These are phyloP conservation scores for Apostichopus leukothele DNA, from an alignment of 53 echinoderm and acorn worm species.

Conservation along the genomic window DNA sequence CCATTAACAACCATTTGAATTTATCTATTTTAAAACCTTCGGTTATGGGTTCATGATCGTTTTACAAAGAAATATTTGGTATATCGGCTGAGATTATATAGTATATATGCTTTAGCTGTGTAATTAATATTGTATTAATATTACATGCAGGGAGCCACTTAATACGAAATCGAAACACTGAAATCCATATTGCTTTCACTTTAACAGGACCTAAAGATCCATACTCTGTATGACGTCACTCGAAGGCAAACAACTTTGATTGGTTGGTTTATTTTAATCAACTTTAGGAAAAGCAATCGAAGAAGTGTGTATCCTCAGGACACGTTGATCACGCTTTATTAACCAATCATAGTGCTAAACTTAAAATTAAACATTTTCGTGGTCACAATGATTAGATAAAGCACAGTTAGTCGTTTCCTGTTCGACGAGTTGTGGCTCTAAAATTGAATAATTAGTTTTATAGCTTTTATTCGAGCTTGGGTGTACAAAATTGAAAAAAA, in stretches of 20 bases:
- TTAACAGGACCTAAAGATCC: background rate
- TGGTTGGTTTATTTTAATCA: background rate
- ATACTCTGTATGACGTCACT: background rate
- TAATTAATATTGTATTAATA: no score
- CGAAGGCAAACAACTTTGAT: background rate
- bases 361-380: background rate
- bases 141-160: no score
- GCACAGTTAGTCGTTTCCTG: background rate
- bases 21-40: no score
- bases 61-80: no score
- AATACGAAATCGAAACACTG: no score
- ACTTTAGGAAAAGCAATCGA: background rate
- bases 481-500: background rate
- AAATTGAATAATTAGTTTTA: background rate
- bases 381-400: background rate
- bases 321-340: background rate
- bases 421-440: background rate
- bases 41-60: no score
- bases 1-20: no score
- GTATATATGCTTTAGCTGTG: no score
- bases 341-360: background rate
- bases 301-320: background rate
- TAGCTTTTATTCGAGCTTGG: background rate
- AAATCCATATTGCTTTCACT: background rate
- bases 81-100: no score